Evolutionary conservation across 2,797 vertebrate species (phyloP).

Genomic region (Sebastes umbrosus): DNA sequence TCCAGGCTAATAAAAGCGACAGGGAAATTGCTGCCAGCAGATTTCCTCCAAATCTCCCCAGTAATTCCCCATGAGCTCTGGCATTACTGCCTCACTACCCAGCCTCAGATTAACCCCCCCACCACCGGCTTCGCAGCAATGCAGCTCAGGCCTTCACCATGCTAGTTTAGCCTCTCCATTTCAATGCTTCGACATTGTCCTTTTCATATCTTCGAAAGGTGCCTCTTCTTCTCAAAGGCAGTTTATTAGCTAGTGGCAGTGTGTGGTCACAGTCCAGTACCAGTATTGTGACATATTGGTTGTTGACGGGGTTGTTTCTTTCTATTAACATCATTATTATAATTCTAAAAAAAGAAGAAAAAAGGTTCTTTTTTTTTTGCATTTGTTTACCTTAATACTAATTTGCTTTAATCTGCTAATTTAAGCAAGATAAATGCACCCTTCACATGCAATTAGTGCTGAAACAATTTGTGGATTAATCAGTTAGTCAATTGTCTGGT

Average conservation of each 20-base stretch:
- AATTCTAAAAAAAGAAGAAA: too few species aligned
- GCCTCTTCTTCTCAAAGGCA: neutral
- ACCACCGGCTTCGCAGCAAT: neutral
- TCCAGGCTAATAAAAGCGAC: constrained; percentile 74
- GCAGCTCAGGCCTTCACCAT: constrained; percentile 14
- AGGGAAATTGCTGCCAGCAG: constrained; percentile 69
- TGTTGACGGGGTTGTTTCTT: neutral
- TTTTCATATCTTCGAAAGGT: neutral
- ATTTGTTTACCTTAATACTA: neutral
- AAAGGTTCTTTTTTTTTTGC: too few species aligned
- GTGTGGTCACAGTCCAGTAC: neutral
- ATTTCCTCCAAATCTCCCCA: constrained; percentile 72
- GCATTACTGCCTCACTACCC: constrained; percentile 68
- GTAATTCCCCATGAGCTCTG: constrained; percentile 75
- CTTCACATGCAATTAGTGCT: neutral
- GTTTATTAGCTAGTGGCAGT: neutral
- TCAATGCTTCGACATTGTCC: constrained; percentile 7
- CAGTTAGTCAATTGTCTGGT: too few species aligned
- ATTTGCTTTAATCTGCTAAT: neutral
- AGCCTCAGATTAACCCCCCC: constrained; percentile 64
- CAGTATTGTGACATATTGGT: neutral
- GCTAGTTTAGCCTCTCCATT: constrained; percentile 29
- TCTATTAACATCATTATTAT: neutral
- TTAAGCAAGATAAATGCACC: neutral
- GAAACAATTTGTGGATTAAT: neutral